phyloP scores from a whole-genome alignment of 2,888 invertebrate species.

The Agrilus mali region DNA sequence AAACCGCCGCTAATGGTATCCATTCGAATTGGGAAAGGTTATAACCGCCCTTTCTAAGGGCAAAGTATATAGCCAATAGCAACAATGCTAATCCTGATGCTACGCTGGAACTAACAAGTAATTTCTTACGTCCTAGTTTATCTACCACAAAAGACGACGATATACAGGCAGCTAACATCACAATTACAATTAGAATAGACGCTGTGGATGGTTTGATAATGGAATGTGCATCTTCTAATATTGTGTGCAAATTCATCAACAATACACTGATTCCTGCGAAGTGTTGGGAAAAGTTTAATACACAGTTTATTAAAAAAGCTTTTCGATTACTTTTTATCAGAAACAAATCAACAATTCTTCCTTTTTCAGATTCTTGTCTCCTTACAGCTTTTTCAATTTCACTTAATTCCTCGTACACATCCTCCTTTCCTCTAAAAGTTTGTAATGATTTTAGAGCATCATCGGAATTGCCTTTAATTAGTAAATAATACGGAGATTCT shows the following conservation, averaged over 20 bases:
- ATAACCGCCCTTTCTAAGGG: conserved; percentile 19
- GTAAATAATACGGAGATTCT: conserved; percentile 28
- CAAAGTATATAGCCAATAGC: conserved; percentile 25
- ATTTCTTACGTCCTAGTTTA: conserved; percentile 26
- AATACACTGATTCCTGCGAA: conserved; percentile 29
- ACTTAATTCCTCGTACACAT: conserved; percentile 24
- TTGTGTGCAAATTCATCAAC: conserved; percentile 30
- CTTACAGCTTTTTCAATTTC: conserved; percentile 25
- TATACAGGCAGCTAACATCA: conserved; percentile 26
- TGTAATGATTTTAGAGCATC: conserved; percentile 23
- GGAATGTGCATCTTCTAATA: conserved; percentile 26
- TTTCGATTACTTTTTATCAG: conserved; percentile 26
- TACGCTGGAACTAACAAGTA: conserved; percentile 24
- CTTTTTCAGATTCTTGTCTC: conserved; percentile 24
- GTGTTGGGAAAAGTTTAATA: conserved; percentile 28
- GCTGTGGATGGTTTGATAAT: conserved; percentile 22
- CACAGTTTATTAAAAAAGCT: conserved; percentile 27
- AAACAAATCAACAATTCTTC: conserved; percentile 25
- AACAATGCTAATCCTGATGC: conserved; percentile 24
- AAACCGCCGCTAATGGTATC: conserved; percentile 26
- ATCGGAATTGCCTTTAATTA: conserved; percentile 22
- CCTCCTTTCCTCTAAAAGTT: conserved; percentile 16
- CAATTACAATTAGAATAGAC: conserved; percentile 27
- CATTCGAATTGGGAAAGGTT: conserved; percentile 23
- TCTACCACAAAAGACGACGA: conserved; percentile 25